phyloP scores from a whole-genome alignment of 2,113 vertebrate genomes.

The Oreocharis arfaki region DNA sequence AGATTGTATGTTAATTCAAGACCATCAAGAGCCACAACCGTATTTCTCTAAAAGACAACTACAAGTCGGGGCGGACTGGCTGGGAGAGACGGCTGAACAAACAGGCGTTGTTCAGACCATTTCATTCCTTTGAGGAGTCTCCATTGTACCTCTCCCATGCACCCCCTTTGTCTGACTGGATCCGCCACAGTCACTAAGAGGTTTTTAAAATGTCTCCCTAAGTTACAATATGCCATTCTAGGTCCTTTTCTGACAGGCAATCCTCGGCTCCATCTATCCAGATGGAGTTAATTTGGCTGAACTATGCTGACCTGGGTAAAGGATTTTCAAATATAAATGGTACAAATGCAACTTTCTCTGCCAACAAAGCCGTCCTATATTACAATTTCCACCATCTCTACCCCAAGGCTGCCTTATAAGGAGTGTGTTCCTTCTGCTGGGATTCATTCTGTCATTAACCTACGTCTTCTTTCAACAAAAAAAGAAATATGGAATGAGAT shows the following conservation, averaged over 20 bases:
- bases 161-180: neutral
- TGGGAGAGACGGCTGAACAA: neutral
- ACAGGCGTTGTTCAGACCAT: neutral
- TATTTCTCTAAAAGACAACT: conserved; percentile 8
- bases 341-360: conserved; percentile 60
- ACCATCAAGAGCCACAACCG: neutral
- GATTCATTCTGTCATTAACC: conserved; percentile 72
- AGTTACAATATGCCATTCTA: neutral
- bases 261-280: conserved; percentile 23
- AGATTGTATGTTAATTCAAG: conserved; percentile 11
- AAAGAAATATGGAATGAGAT: conserved; percentile 75
- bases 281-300: conserved; percentile 63
- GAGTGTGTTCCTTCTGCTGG: conserved; percentile 46
- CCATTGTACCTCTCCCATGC: neutral
- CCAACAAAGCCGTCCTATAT: conserved; percentile 59
- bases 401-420: conserved; percentile 68
- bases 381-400: conserved; percentile 60
- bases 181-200: neutral
- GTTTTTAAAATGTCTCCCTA: neutral
- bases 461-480: conserved; percentile 68
- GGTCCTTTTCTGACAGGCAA: conserved; percentile 28
- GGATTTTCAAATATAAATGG: conserved; percentile 67
- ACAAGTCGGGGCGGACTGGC: fast-evolving
- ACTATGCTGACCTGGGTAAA: conserved; percentile 50
- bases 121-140: neutral